Percentiles rank a stretch among this genome's conserved stretches.
Evolutionary conservation across 2,797 vertebrate genomes (phyloP).

Genomic region (Rousettus madagascariensis): DNA sequence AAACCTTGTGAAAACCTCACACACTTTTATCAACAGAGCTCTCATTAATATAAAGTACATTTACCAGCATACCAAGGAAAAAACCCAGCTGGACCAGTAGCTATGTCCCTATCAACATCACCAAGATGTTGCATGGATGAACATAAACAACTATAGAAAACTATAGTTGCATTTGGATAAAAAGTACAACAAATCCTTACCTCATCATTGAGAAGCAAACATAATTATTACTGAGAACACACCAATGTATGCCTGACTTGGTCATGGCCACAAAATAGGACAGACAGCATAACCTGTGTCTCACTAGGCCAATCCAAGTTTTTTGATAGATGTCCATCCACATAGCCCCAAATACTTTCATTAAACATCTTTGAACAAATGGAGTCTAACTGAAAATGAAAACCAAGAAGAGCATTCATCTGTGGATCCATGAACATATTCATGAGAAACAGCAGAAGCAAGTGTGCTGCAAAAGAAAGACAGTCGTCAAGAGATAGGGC

Average conservation of each 20-base stretch:
- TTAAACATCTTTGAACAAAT: background rate
- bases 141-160: background rate
- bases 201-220: background rate
- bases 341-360: background rate
- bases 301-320: background rate
- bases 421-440: background rate
- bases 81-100: background rate
- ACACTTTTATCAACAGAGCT: background rate
- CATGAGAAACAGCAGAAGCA: background rate
- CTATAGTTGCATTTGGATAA: background rate
- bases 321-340: background rate
- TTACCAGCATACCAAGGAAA: background rate
- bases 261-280: background rate
- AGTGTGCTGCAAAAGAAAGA: background rate
- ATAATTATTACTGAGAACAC: background rate
- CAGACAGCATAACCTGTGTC: background rate
- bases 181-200: background rate
- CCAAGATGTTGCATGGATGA: background rate
- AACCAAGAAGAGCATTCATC: background rate
- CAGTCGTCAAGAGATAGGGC: background rate
- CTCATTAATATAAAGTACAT: background rate
- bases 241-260: background rate
- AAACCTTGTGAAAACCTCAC: background rate
- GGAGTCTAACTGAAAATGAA: constrained; percentile 9
- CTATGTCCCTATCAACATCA: background rate